These are phyloP conservation scores for Callinectes sapidus DNA, from an alignment of 2,888 invertebrate species.

Conservation along the genomic window DNA sequence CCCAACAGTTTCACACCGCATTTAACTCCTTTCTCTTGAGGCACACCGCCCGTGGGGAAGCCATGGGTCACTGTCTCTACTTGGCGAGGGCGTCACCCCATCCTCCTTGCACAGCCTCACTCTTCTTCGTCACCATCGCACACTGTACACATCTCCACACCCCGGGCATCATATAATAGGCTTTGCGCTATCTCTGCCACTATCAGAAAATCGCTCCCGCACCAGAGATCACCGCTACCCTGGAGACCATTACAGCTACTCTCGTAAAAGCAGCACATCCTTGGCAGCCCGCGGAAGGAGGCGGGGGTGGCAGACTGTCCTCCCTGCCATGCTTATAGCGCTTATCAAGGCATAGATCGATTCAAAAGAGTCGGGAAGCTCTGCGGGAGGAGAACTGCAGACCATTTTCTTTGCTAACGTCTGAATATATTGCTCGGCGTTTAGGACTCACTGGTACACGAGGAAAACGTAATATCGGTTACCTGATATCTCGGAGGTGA, in stretches of 20 bases:
- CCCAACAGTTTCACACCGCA: not conserved
- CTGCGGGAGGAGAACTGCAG: not conserved
- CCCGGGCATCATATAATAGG: not conserved
- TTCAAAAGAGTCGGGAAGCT: not conserved
- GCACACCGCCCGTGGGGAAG: not conserved
- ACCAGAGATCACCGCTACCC: not conserved
- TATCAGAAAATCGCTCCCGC: not conserved
- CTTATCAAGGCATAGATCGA: not conserved
- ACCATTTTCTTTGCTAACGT: not conserved
- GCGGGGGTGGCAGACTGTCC: not conserved
- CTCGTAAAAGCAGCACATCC: not conserved
- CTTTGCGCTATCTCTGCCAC: not conserved
- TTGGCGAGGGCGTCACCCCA: constrained; percentile 22
- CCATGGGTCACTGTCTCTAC: not conserved
- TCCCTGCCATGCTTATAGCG: not conserved
- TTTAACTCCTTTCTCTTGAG: not conserved
- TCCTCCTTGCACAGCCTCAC: not conserved
- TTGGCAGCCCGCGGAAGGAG: not conserved
- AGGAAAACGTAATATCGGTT: not conserved
- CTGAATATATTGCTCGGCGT: not conserved
- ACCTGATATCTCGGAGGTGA: not conserved
- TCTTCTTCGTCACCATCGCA: constrained; percentile 7
- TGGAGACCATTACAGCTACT: not conserved
- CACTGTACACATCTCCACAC: not conserved
- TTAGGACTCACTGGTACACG: not conserved